Base-by-base conservation (phyloP, 2,888 invertebrate species). In the Tenthredo notha region DNA sequence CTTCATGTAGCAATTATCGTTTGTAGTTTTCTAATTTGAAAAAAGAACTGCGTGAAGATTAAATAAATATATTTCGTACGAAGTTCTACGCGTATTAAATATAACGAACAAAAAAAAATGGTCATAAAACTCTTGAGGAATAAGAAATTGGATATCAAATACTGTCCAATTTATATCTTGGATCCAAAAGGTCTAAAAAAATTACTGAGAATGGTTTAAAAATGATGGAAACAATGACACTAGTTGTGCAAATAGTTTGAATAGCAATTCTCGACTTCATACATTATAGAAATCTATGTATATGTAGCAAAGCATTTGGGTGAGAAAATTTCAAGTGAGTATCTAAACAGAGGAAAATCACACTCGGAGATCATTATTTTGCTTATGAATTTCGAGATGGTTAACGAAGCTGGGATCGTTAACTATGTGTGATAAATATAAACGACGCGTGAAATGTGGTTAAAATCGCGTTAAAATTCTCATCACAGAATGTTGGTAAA, bases 401-500 rank as follows among this genome's bases (percentile, higher is more conserved):
- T 33, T 18, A 10, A 18, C 15, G 18, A 33, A 15, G 12, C 10
- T 25, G 7, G 33, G 0, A 67, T 67, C 25, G 29, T 18, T 4
- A 33, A 18, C 18, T 29, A 33, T 18, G 18, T 12, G 21, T 25
- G 4, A 67, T 4, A 33, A 61, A 15, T 67, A 67, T 67, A 18
- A 18, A 15, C 7, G 33, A 18, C 15, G 15, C 18, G 37, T 54
- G 9, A 33, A 29, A 54, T 5, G 10, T 77, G 54, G 9, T 25
- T 54, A 50, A 77, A 29, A 54, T 18, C 9, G 29, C 18, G 10
- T 43, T 12, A 7, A 77, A 54, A 54, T 50, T 77, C 54, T 54
- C 18, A 77, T 77, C 77, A 12, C 9, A 78, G 58, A 58, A 61
- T 65, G 37, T 40, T 80, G 4, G 43, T 21, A n/a, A 50, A 29